Conservation (phyloP, 1,140 invertebrate genomes). For the Thaumetopoea pityocampa region DNA sequence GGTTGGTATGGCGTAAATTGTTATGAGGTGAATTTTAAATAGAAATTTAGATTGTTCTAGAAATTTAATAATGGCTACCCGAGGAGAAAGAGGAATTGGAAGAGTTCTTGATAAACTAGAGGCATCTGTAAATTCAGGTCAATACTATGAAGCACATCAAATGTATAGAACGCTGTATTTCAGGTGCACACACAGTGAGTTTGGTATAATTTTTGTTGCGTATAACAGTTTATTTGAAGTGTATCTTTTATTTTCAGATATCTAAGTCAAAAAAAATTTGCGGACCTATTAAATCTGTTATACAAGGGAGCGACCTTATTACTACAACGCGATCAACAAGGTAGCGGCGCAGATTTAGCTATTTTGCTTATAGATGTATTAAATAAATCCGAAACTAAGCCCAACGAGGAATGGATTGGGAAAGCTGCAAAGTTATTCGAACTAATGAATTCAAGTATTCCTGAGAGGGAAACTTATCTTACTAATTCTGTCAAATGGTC, state of each 20-base stretch:
- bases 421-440: constrained; percentile 82
- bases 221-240: background rate
- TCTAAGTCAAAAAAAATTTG: constrained; percentile 85
- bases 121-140: constrained; percentile 86
- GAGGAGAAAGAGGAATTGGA: constrained; percentile 55
- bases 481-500: constrained; percentile 87
- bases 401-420: constrained; percentile 80
- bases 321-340: constrained; percentile 87
- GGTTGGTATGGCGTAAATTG: constrained; percentile 39
- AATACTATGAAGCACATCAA: constrained; percentile 98
- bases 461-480: constrained; percentile 89
- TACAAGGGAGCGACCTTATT: constrained; percentile 87
- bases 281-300: constrained; percentile 87
- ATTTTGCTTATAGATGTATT: constrained; percentile 90
- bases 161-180: constrained; percentile 97
- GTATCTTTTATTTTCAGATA: constrained; percentile 75
- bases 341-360: constrained; percentile 92
- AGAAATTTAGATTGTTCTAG: constrained; percentile 25
- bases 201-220: constrained; percentile 6
- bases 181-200: constrained; percentile 79
- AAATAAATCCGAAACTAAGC: constrained; percentile 82
- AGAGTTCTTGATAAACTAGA: constrained; percentile 86
- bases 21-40: constrained; percentile 23
- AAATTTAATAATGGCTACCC: constrained; percentile 52
- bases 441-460: constrained; percentile 82